phyloP scores from a whole-genome alignment of 2,797 vertebrate genomes.

The Acipenser transmontanus region DNA sequence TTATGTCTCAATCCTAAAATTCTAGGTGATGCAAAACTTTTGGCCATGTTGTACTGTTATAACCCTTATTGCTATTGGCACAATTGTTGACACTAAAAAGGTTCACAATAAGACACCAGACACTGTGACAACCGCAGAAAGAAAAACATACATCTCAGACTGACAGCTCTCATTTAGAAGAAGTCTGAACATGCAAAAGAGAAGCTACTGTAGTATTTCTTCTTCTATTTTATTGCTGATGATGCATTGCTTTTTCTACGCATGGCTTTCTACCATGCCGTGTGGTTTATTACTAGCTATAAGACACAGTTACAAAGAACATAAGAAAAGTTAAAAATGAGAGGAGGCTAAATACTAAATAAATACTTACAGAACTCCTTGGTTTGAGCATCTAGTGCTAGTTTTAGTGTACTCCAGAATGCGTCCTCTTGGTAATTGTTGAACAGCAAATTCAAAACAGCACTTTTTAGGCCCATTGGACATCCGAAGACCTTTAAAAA shows the following conservation, averaged over 20 bases:
- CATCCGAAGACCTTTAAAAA: constrained; percentile 29
- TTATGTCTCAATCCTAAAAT: too few species aligned
- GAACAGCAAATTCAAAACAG: constrained; percentile 40
- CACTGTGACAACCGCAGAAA: not conserved
- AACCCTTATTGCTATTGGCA: too few species aligned
- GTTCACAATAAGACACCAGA: too few species aligned
- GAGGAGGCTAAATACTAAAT: not conserved
- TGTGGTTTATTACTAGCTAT: not conserved
- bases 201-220: not conserved
- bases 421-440: constrained; percentile 1
- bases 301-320: not conserved
- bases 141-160: not conserved
- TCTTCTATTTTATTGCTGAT: not conserved
- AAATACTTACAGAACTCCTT: constrained; percentile 49
- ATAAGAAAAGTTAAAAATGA: not conserved
- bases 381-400: constrained; percentile 48
- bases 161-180: too few species aligned
- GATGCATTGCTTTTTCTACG: not conserved
- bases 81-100: too few species aligned
- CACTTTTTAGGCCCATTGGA: constrained; percentile 39
- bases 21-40: too few species aligned
- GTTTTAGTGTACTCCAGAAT: constrained; percentile 41
- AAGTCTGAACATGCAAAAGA: not conserved
- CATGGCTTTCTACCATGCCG: not conserved
- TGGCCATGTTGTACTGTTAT: too few species aligned